Base-by-base conservation (phyloP, 2,797 vertebrate genomes). In the Apodemus agrarius region DNA sequence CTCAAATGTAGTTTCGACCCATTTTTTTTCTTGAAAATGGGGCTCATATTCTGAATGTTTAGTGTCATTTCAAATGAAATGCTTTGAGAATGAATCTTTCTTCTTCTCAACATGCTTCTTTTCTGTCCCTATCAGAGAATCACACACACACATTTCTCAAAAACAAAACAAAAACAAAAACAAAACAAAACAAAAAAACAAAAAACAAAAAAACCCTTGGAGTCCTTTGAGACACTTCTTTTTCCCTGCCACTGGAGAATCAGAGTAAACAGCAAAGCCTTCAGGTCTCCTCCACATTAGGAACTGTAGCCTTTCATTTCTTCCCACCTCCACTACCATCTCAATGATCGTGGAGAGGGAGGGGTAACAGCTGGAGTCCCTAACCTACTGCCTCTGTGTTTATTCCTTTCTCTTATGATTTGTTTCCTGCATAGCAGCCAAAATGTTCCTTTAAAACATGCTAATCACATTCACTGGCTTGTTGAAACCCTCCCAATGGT, bases 1-100 rank as follows among this genome's bases (percentile, higher is more conserved):
- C 95, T 49, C n/a, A 81, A 91, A 63, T 63, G 26, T 84, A 88
- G 85, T 94, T 89, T 52, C 80, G 81, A 63, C 12, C 31, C 54
- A 22, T 19, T 92, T 43, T 61, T 85, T 90, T 90, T 88, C 11
- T 72, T 89, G 43, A 43, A 43, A 43, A 43, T 6, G 43, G 43
- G 43, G 43, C 43, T 43, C 43, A 43, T 43, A 43, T 43, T 43
- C 43, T 43, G 72, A 96, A 69, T 40, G n/a, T 29, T 67, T 87
- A 63, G 65, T 75, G 90, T 19, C 43, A 89, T 89, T 57, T 86
- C 22, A 83, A 80, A 91, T 6, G 89, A 78, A 67, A 91, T 17
- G 3, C 69, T 49, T 83, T 80, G 31, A 81, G 40, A 0, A 83
- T 78, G 87, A 95, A 81, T 92, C 22, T 43, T 75, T 52, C 54